Evolutionary conservation across 1,140 invertebrate genomes (phyloP), one percentile per base, ranked within the genome.

Genomic region (Papilio polytes): DNA sequence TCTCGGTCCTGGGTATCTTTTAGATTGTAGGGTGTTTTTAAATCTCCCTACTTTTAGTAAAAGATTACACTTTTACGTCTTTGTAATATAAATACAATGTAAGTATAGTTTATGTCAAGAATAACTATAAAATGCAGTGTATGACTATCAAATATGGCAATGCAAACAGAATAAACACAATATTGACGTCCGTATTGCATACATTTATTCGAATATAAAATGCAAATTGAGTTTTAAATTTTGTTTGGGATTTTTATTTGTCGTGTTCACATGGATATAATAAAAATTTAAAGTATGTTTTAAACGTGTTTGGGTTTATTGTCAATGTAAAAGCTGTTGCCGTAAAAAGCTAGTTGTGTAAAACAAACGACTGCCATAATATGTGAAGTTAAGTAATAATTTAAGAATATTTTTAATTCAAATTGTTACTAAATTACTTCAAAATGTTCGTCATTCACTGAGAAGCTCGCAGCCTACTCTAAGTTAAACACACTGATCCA

Each of bases 171-270:
- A 66, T 22, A 22, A 59, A 66, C 26, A 31, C 31, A 70, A 31
- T 13, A 70, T 70, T 31, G 63, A 31, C 26, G 15, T 70, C 10
- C 22, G 63, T 70, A 36, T 70, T 70, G 63, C 12, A 66, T 66
- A 2, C 56, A 63, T 70, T 70, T 70, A 70, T 70, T 31, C 26
- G 63, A 31, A 70, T 70, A 70, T 36, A 70, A 70, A 70, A 70
- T 70, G 63, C 63, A 70, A 70, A 70, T 70, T 70, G 63, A 15
- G 63, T 70, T 70, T 70, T 18, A 70, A 70, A 70, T 15, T 31
- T 70, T 70, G 63, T 70, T 36, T 70, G 13, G 3, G 26, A 70
- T 15, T 70, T 70, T 70, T 70, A 70, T 70, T 70, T 70, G 63
- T 22, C 59, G 20, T 10, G 20, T 70, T 70, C 15, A 13, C 26